Evolutionary conservation across 2,797 vertebrate genomes (phyloP).

Genomic region (Gouania willdenowi): DNA sequence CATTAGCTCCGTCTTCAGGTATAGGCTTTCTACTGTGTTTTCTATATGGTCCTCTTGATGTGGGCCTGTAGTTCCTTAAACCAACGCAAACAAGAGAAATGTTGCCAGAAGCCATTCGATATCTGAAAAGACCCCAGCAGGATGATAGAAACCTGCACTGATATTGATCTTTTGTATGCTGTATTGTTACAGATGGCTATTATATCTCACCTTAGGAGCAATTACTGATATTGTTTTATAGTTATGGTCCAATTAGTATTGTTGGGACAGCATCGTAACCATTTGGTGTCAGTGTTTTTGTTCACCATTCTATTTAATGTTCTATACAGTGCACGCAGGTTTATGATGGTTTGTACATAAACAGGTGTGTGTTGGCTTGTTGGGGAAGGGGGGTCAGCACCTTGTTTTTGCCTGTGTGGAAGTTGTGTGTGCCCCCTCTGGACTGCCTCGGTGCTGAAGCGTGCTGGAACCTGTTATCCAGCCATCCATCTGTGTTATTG

Average conservation of each 20-base stretch:
- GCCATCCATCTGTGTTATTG: conserved; percentile 82
- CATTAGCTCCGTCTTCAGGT: conserved; percentile 1
- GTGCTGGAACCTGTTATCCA: conserved; percentile 81
- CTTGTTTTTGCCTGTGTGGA: conserved; percentile 74
- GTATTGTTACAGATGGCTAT: conserved; percentile 8
- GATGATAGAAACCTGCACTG: conserved; percentile 12
- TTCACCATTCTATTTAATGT: conserved; percentile 9
- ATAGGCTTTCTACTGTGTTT: neutral
- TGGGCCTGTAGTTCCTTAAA: conserved; percentile 12
- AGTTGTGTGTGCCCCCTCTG: conserved; percentile 81
- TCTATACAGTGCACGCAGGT: neutral
- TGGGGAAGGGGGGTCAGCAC: conserved; percentile 71
- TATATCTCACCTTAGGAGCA: conserved; percentile 20
- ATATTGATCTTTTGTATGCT: conserved; percentile 36
- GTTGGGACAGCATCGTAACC: neutral
- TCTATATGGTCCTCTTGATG: conserved; percentile 5
- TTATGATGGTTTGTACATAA: conserved; percentile 19
- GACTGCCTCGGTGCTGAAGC: conserved; percentile 77
- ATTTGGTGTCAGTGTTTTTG: conserved; percentile 3
- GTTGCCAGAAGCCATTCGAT: conserved; percentile 22
- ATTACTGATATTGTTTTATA: conserved; percentile 10
- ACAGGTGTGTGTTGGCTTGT: conserved; percentile 61
- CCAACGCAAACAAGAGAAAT: conserved; percentile 8
- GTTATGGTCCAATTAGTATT: conserved; percentile 12
- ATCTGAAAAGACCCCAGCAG: conserved; percentile 11